Base-by-base conservation (phyloP, 1,140 invertebrate species). In the Tetramorium alpestre region DNA sequence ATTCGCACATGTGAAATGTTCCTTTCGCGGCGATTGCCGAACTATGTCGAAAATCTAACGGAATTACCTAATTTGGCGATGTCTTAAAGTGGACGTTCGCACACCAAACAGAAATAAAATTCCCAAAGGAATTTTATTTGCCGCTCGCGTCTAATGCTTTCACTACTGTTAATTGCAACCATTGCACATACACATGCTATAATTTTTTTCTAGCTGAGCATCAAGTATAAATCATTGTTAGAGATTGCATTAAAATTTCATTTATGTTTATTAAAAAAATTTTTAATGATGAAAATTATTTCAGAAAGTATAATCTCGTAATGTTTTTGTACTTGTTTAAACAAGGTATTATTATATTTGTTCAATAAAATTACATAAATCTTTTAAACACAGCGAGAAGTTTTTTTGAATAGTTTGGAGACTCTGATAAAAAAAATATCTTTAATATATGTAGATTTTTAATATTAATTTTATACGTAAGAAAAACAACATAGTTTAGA, bases 1-100 rank as follows among this genome's bases (percentile, higher is more conserved):
- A 82, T 82, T 82, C 41, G 67, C 67, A 54, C 80, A 73, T 22
- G 25, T 22, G 49, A 69, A 78, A 69, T 58, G 33, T 62, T 72
- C 51, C 44, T 64, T 70, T 70, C 60, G 67, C 67, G 18, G 16
- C n/a, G 47, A 47, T 47, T 25, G 54, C 54, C 51, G 80, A 41
- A 60, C 80, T 58, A 38, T 33, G 38, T 73, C 78, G 22, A 82
- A 58, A 73, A 73, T 80, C 33, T 41, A 69, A 54, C 44, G 22
- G 51, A 81, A 54, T 80, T 69, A 6, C 13, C 10, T 25, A 54
- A 10, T 69, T 70, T 56, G 47, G 13, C 47, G 33, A 38, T 65
- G 41, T 10, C 75, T 77, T 47, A 6, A 5, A 33, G 18, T 13
- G 73, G 44, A 78, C 41, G 11, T 64, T n/a, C 25, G 76, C 44